Percentiles rank a stretch among this genome's conserved stretches.
Conservation (phyloP, 2,113 vertebrate genomes). For the Mesoclemmys tuberculata region DNA sequence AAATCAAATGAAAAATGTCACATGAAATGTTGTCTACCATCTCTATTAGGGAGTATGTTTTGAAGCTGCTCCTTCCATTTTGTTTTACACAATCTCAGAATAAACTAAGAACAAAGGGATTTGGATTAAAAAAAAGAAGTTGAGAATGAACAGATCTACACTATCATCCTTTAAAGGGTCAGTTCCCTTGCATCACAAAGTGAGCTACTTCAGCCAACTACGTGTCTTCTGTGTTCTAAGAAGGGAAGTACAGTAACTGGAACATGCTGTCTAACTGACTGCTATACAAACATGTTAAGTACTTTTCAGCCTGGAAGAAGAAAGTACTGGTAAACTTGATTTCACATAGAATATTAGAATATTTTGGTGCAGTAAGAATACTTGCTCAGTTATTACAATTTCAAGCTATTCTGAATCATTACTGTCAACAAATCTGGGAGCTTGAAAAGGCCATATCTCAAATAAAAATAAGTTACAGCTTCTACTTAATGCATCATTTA, state of each 20-base stretch:
- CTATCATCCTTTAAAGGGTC: neutral
- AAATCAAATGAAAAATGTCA: neutral
- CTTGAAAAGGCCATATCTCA: constrained; percentile 55
- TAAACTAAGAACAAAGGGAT: neutral
- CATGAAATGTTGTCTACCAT: neutral
- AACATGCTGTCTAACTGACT: neutral
- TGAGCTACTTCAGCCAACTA: neutral
- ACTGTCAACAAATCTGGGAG: constrained; percentile 24
- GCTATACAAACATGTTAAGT: neutral
- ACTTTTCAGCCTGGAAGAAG: neutral
- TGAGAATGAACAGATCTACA: neutral
- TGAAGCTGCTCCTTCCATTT: neutral
- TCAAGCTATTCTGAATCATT: constrained; percentile 36
- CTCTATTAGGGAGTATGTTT: neutral
- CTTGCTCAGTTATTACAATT: neutral
- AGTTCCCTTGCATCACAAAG: neutral
- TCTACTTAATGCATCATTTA: constrained; percentile 65
- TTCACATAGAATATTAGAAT: neutral
- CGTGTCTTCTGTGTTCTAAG: neutral
- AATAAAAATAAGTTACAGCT: constrained; percentile 28
- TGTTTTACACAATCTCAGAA: neutral
- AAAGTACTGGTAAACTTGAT: neutral
- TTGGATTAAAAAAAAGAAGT: constrained; percentile 1
- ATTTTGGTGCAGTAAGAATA: constrained; percentile 8
- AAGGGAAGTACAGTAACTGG: neutral